Percentiles rank a stretch among this genome's conserved stretches.
Conservation (phyloP, 1,140 invertebrate species). For the Oncopodura yosiiana region DNA sequence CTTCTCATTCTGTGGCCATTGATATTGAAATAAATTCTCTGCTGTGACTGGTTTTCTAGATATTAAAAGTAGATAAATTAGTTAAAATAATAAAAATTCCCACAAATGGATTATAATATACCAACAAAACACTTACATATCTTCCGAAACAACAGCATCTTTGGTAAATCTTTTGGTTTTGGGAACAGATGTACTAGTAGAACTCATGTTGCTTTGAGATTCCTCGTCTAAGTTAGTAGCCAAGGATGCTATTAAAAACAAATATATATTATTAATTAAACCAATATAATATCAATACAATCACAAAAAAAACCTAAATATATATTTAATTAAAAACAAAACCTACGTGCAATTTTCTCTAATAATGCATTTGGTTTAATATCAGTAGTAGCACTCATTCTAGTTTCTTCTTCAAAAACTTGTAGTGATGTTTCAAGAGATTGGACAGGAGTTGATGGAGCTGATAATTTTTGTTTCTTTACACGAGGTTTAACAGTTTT, state of each 20-base stretch:
- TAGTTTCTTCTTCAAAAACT: constrained; percentile 71
- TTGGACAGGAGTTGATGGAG: neutral
- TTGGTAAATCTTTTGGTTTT: constrained; percentile 30
- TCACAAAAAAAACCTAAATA: too few relatives aligned
- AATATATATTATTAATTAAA: constrained; percentile 35
- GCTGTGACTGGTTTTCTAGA: constrained; percentile 57
- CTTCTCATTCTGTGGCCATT: constrained; percentile 69
- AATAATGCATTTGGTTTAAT: constrained; percentile 35
- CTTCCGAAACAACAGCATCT: constrained; percentile 25
- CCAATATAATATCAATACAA: constrained; percentile 1
- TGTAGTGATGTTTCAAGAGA: constrained; percentile 43
- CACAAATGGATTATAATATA: neutral
- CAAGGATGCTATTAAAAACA: constrained; percentile 11
- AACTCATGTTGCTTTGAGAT: constrained; percentile 24
- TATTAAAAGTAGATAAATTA: too few relatives aligned
- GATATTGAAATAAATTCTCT: constrained; percentile 84
- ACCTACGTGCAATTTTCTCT: constrained; percentile 36
- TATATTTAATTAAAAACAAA: neutral
- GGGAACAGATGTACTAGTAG: constrained; percentile 17
- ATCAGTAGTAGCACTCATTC: constrained; percentile 67
- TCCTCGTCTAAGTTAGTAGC: constrained; percentile 29
- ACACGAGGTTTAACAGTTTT: neutral
- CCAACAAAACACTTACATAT: constrained; percentile 15
- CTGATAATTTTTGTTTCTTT: neutral
- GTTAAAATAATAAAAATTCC: constrained; percentile 3